Evolutionary conservation across 2,888 invertebrate species (phyloP), one percentile per base, ranked within the genome.

Genomic region (Epirrita christyi): DNA sequence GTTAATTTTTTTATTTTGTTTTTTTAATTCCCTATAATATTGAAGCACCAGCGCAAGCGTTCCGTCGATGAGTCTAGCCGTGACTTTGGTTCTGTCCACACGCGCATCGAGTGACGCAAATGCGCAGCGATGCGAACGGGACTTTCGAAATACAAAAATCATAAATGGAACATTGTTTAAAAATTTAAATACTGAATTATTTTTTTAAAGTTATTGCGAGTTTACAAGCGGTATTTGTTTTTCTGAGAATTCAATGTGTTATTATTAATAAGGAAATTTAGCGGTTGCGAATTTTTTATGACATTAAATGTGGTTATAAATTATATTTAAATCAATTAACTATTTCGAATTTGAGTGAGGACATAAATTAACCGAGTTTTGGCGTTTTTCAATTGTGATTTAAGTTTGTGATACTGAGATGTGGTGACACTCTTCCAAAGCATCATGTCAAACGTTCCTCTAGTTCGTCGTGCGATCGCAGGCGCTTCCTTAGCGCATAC

Each of bases 391-490:
- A 21, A 21, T 21, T 21, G 21, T 21, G 21, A 21, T 21, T 21
- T 21, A 36, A 11, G 6, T 28, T 27, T 40, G 8, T 14, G 15
- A 28, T n/a, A 44, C 11, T 36, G 34, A 36, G 28, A 55, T 44
- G 47, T 42, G 53, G 34, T 54, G 60, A 56, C 46, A 46, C 51
- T 58, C 46, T 48, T 1, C 11, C 55, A 48, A 41, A 15, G 2
- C 9, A 81, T 71, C 70, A 90, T 90, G 89, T 80, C 89, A 1
- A 77, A 80, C 36, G 64, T 86, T 0, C 88, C 91, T 7, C 71
- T 91, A 60, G 85, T 90, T n/a, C 85, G 89, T 40, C 81, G 80
- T 37, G 91, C 90, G 1, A 92, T 88, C 9, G 92, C 75, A 10
- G 87, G 88, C 9, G 87, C 90, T 2, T 78, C 86, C 14, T 67